A percentile compares a stretch with the other conserved stretches of the same genome.
Conservation (phyloP, 37 sponge, comb jelly and placozoan species). For the Mnemiopsis leidyi region DNA sequence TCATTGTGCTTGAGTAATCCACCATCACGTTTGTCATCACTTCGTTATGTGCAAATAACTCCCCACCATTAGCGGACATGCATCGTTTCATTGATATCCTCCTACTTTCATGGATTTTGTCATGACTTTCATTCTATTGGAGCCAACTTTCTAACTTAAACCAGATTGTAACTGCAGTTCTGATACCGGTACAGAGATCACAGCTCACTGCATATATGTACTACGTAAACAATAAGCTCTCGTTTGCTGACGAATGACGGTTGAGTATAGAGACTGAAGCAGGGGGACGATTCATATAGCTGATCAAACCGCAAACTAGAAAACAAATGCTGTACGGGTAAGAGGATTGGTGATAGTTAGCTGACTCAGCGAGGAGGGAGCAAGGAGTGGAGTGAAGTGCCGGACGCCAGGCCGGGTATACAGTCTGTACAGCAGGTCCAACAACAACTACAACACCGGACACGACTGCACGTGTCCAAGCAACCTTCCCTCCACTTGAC, state of each 20-base stretch:
- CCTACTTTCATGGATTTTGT: too few species aligned
- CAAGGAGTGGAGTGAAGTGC: too few species aligned
- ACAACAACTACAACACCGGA: neutral
- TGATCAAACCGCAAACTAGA: neutral
- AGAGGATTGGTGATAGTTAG: neutral
- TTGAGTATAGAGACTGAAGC: neutral
- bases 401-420: too few species aligned
- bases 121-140: too few species aligned
- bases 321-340: neutral
- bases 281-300: neutral
- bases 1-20: neutral
- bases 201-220: too few species aligned
- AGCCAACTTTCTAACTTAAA: too few species aligned
- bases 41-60: neutral
- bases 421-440: too few species aligned
- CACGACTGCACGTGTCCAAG: neutral
- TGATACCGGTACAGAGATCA: too few species aligned
- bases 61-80: neutral
- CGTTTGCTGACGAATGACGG: neutral
- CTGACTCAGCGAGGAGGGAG: neutral
- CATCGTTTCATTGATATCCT: neutral
- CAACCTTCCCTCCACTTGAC: neutral
- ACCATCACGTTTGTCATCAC: neutral
- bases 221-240: too few species aligned
- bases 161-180: too few species aligned